Base-by-base conservation (phyloP, 2,888 invertebrate species). In the Machimus atricapillus region DNA sequence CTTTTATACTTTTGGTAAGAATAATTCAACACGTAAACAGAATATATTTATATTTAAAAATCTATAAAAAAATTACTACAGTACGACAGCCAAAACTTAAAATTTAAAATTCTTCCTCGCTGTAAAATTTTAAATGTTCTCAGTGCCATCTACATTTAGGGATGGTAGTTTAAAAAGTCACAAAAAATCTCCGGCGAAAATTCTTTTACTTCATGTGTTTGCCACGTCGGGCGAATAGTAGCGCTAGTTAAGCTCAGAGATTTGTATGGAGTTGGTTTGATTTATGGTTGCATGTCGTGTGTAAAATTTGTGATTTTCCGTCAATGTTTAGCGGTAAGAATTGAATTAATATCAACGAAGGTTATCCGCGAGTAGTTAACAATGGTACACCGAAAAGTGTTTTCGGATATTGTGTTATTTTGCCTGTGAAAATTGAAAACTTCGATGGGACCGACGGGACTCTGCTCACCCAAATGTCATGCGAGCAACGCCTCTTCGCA, bases 261-360 rank as follows among this genome's bases (percentile, higher is more conserved):
- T 52, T n/a, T 79, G 31, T 56, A 52, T 23, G 58, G n/a, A 78
- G 82, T 82, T 82, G 82, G 58, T 66, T 58, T 82, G 82, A 82
- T 82, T 82, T 79, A 79, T 79, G 56, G 79, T 82, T 82, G 58
- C 52, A 52, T 74, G 52, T 56, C 52, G 86, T 86, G 86, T 43
- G 74, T 85, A n/a, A 86, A 86, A 86, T 77, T 77, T 77, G 76
- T 86, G 77, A 77, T 76, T 78, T 87, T 87, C 76, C 83, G 86
- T 86, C 78, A 86, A 86, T 87, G 86, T 86, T 83, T 83, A 86
- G 77, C 86, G 87, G 87, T 87, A 87, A 87, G 87, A 74, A 86
- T 77, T 82, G 37, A 58, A 58, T 52, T 37, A 43, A 66, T 58
- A 82, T 58, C 82, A 79, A 79, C 16, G 40, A 82, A 82, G 23